phyloP scores from a whole-genome alignment of 2,113 vertebrate species.

The Ophthalmolycus amberensis region DNA sequence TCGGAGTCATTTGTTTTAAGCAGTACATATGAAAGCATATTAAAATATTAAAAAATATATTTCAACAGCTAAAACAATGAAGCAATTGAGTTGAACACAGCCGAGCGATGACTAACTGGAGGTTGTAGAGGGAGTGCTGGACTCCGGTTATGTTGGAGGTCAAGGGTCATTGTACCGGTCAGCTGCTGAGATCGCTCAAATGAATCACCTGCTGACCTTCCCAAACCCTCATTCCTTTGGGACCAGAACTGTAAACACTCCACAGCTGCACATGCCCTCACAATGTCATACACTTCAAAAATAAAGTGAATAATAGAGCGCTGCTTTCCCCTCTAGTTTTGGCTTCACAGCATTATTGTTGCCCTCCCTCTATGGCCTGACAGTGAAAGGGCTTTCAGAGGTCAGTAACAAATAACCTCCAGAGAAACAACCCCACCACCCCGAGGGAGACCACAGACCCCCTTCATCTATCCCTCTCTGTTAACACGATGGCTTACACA shows the following conservation, averaged over 20 bases:
- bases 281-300: background rate
- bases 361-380: background rate
- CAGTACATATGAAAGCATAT: background rate
- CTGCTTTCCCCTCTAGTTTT: background rate
- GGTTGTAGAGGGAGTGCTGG: constrained; percentile 11
- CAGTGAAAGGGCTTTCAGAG: constrained; percentile 36
- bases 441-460: constrained; percentile 29
- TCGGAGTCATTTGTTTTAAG: background rate
- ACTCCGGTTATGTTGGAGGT: constrained; percentile 51
- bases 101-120: constrained; percentile 4
- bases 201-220: constrained; percentile 60
- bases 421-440: constrained; percentile 30
- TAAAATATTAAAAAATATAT: background rate
- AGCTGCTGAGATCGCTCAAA: constrained; percentile 44
- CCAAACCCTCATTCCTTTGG: constrained; percentile 17
- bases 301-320: background rate
- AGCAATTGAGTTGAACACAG: background rate
- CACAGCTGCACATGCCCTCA: background rate
- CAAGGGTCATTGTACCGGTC: constrained; percentile 43
- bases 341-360: background rate
- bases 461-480: constrained; percentile 22
- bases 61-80: background rate
- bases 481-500: constrained; percentile 12
- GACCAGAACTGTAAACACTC: constrained; percentile 28
- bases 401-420: constrained; percentile 42